Base-by-base conservation (phyloP, 2,888 invertebrate genomes). In the Cybosia mesomella region DNA sequence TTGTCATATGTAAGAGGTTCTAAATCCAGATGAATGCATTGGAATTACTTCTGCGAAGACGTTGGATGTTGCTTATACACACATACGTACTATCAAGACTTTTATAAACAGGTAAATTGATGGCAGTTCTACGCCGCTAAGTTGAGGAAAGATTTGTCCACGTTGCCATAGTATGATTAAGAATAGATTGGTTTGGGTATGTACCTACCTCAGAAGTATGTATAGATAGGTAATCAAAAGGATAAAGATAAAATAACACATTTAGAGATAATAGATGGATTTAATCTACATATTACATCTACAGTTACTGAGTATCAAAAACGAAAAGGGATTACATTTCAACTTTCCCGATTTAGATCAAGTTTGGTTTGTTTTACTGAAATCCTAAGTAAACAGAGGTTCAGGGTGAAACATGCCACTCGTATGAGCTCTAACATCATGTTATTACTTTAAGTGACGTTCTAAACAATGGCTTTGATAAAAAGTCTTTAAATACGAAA, bases 301-400 rank as follows among this genome's bases (percentile, higher is more conserved):
- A 63, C 62, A 43, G n/a, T 62, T 43, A 32, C 22, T 11, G 61
- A 43, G 58, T 53, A 63, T 54, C 15, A 58, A 63, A 49, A 36
- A 54, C 36, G 63, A 63, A 54, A 63, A 63, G n/a, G 32, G 18
- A 32, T 60, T 49, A 55, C 21, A 53, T 63, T 63, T 58, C 57
- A 65, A 66, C 57, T 72, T 71, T 68, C 58, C 60, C 71, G 65
- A 64, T 64, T 59, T 54, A 72, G 28, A 67, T 66, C 36, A 54
- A 58, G 28, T 77, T 39, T 32, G 9, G 59, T 63, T 75, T 73
- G 69, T 72, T 70, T 77, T 76, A 77, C 65, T 77, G 70, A 75
- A 82, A 77, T 79, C 77, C 77, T 76, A 80, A 80, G 71, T 71
- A 78, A 81, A 79, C 70, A 74, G 66, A 74, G 70, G 66, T 66